These are phyloP conservation scores for Caenorhabditis inopinata DNA, from an alignment of 1,140 invertebrate genomes.

Conservation along the genomic window DNA sequence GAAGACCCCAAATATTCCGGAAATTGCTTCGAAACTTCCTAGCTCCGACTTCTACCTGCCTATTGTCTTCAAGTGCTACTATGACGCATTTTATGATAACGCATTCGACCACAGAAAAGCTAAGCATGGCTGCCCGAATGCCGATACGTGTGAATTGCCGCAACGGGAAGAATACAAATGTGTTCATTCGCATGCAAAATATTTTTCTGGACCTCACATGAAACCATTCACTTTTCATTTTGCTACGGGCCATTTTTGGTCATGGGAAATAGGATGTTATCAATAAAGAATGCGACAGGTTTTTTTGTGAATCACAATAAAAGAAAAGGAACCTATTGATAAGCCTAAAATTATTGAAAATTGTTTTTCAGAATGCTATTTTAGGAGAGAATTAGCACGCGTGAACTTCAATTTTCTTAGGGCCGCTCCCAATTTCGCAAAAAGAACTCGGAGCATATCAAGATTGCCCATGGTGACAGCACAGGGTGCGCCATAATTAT, in stretches of 20 bases:
- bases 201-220: not conserved
- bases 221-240: constrained; percentile 20
- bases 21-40: not conserved
- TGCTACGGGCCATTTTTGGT: not conserved
- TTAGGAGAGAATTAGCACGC: too few species aligned
- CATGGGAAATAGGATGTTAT: constrained; percentile 1
- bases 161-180: not conserved
- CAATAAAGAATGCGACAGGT: too few species aligned
- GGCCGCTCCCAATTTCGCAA: not conserved
- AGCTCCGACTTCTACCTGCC: not conserved
- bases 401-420: not conserved
- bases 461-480: too few species aligned
- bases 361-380: too few species aligned
- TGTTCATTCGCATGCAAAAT: constrained; percentile 18
- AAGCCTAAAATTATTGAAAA: too few species aligned
- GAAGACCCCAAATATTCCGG: not conserved
- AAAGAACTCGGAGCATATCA: not conserved
- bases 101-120: not conserved
- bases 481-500: too few species aligned
- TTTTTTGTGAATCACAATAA: too few species aligned
- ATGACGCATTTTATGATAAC: not conserved
- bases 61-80: constrained; percentile 2
- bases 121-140: constrained; percentile 3
- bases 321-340: too few species aligned
- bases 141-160: constrained; percentile 3